phyloP scores from a whole-genome alignment of 2,888 invertebrate species.

The Prionchulus punctatus region DNA sequence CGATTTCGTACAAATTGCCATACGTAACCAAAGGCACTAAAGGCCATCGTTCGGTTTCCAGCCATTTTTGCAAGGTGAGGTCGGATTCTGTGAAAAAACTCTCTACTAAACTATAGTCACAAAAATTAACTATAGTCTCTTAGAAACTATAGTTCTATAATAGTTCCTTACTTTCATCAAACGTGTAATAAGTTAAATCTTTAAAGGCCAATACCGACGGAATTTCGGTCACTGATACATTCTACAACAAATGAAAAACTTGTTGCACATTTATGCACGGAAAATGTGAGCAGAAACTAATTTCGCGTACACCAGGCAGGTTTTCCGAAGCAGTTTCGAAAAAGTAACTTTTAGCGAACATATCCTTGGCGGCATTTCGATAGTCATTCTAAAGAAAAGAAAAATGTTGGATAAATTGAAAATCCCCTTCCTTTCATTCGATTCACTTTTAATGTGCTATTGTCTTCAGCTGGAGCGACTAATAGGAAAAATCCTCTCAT shows the following conservation, averaged over 20 bases:
- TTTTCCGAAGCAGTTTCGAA: conserved; percentile 3
- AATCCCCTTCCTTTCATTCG: conserved; percentile 1
- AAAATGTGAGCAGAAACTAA: neutral
- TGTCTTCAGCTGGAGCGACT: neutral
- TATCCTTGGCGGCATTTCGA: conserved; percentile 15
- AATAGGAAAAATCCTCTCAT: conserved; percentile 6
- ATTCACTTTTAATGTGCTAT: neutral
- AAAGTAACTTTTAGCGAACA: conserved; percentile 21
- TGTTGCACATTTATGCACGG: neutral
- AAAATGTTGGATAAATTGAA: conserved; percentile 3
- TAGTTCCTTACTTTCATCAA: conserved; percentile 1
- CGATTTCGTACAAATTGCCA: conserved; percentile 22
- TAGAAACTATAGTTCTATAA: neutral
- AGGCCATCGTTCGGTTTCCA: conserved; percentile 24
- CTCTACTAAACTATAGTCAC: neutral
- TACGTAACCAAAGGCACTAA: conserved; percentile 19
- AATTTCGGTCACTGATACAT: conserved; percentile 3
- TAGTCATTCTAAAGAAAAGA: conserved; percentile 16
- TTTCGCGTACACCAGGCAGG: conserved; percentile 7
- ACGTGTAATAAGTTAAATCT: conserved; percentile 7
- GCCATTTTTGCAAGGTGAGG: conserved; percentile 16
- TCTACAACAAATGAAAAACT: conserved; percentile 10
- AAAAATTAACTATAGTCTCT: too few species aligned
- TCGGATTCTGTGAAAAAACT: neutral
- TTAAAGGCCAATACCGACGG: conserved; percentile 10